Base-by-base conservation (phyloP, 2,888 invertebrate species). In the Drosophila stalkeri region DNA sequence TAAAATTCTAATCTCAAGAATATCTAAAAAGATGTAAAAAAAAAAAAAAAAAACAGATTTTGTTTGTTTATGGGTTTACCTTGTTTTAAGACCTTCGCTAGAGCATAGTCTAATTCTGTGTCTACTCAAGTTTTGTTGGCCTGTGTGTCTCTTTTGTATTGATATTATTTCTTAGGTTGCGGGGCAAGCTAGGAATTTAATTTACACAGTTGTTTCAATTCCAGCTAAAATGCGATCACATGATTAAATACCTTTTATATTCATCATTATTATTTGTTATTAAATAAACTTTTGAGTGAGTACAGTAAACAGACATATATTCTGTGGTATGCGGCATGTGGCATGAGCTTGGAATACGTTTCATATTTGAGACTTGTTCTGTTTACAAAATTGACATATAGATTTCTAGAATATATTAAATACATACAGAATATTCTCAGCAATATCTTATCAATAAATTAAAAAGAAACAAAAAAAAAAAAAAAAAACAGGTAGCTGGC, bases 161-260 rank as follows among this genome's bases (percentile, higher is more conserved):
- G 14, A 20, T 51, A 14, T 35, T 35, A 59, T 63, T 71, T 71
- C 65, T 80, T 72, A 65, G 82, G 77, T 66, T 75, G 67, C 67
- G 51, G 47, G 56, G 33, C 49, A 49, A 43, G 64, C 67, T 16
- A n/a, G 66, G 77, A 86, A 83, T 81, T 74, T 79, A 54, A 70
- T 84, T 84, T 85, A 62, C 35, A 87, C 84, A 84, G 82, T 81
- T 84, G 84, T 66, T 62, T 68, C 31, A 61, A 23, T 65, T 41
- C 47, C 46, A 66, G 55, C 41, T 31, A 54, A 72, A 57, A 20
- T 31, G 47, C 35, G 70, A 66, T 70, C 62, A 67, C 47, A 43
- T 64, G 54, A 2, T 46, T 56, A 66, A 61, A 51, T 43, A 70
- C 20, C 44, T 54, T 61, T 23, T 23, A 61, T 43, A 61, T 51